Conservation (phyloP, 2,113 vertebrate species). For the Phylloscopus trochilus region DNA sequence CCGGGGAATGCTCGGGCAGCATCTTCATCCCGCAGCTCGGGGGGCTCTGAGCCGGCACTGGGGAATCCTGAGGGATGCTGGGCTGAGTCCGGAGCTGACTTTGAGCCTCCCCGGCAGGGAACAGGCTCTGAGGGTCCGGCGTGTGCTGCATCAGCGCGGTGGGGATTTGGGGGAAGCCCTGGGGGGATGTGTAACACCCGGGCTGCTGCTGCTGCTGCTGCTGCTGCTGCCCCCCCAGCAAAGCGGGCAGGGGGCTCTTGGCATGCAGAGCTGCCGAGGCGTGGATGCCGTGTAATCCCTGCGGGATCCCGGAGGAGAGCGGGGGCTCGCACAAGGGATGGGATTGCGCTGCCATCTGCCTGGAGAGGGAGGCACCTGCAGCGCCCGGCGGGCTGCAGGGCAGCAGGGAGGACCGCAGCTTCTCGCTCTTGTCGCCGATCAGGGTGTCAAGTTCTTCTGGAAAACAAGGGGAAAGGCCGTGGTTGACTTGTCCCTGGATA, state of each 20-base stretch:
- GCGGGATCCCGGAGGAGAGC: conserved; percentile 57
- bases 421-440: conserved; percentile 83
- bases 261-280: conserved; percentile 26
- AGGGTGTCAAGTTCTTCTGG: conserved; percentile 90
- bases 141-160: conserved; percentile 69
- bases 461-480: background rate
- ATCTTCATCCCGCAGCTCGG: conserved; percentile 70
- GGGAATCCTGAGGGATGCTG: conserved; percentile 72
- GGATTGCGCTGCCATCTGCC: conserved; percentile 56
- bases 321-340: conserved; percentile 26
- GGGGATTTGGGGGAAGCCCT: conserved; percentile 73
- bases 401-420: conserved; percentile 66
- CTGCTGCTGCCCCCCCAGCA: conserved; percentile 48
- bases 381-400: conserved; percentile 59
- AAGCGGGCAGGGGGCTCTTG: conserved; percentile 64
- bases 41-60: conserved; percentile 79
- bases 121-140: conserved; percentile 57
- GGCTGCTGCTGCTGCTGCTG: conserved; percentile 13
- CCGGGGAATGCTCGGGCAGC: conserved; percentile 71
- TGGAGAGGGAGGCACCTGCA: conserved; percentile 49
- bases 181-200: conserved; percentile 64
- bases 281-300: conserved; percentile 48
- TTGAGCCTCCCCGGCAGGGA: conserved; percentile 67
- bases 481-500: background rate
- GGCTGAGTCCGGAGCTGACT: conserved; percentile 65